Evolutionary conservation across 2,797 vertebrate genomes (phyloP), one percentile per base, ranked within the genome.

Genomic region (Acrocephalus scirpaceus): DNA sequence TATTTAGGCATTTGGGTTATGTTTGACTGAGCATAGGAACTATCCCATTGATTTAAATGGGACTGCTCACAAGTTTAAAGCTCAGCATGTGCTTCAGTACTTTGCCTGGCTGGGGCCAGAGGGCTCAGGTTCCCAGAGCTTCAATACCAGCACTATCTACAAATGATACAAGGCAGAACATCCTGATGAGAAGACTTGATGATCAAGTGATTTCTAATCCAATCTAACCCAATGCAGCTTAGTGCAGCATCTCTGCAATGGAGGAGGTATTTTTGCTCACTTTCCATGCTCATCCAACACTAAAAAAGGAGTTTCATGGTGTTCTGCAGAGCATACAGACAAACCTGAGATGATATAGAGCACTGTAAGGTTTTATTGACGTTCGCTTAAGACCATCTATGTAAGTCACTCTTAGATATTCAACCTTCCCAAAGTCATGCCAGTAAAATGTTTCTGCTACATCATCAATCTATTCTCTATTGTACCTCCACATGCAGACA

Each of bases 391-490:
- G 62, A 75, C 70, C 54, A 86, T 90, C 73, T 91, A 83, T 8
- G 0, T 51, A 86, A 85, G 76, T 67, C 40, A 74, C 53, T 58
- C 58, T 30, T 73, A 70, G 92, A 93, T 91, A 60, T 23, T 57
- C 90, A 77, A 79, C 53, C 62, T 88, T 86, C 74, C 66, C 54
- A 60, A 66, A 93, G 42, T 45, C 65, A 88, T 7, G 22, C 22
- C 85, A 82, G 48, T 77, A 92, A 91, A 96, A 81, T 27, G 78
- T 76, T 92, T 93, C 89, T 54, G 56, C 45, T 61, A 85, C 19
- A 62, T 77, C 73, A 91, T 47, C 75, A 73, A 42, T 69, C 51
- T 53, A 9, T 51, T 85, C 75, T 90, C 83, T 72, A 36, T 40
- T 21, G 70, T 29, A 80, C 32, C n/a, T 80, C 34, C 42, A 69